Evolutionary conservation across 2,113 vertebrate genomes (phyloP).

Genomic region (Caranx ignobilis): DNA sequence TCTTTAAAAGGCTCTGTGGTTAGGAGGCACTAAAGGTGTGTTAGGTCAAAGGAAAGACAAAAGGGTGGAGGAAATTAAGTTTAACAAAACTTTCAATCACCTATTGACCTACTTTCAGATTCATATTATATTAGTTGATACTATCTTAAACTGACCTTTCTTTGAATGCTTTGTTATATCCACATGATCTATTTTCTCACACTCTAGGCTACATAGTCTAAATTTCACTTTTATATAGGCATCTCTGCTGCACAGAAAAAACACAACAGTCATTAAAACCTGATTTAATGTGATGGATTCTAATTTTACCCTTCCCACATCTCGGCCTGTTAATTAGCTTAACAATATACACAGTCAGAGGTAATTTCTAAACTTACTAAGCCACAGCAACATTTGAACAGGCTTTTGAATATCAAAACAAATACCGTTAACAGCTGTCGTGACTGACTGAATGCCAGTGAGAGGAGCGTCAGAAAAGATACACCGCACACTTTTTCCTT

Average conservation of each 20-base stretch:
- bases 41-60: constrained; percentile 20
- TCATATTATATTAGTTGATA: not conserved
- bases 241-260: not conserved
- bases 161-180: not conserved
- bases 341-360: constrained; percentile 17
- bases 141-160: constrained; percentile 16
- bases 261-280: constrained; percentile 13
- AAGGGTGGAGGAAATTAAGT: not conserved
- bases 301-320: constrained; percentile 26
- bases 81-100: constrained; percentile 21
- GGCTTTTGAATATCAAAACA: constrained; percentile 35
- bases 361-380: constrained; percentile 38
- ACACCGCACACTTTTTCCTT: not conserved
- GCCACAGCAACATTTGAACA: constrained; percentile 26
- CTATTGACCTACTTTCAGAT: constrained; percentile 7
- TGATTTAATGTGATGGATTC: constrained; percentile 16
- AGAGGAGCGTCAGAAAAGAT: constrained; percentile 3
- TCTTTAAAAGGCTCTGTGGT: constrained; percentile 31
- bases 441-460: not conserved
- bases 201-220: not conserved
- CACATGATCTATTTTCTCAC: not conserved
- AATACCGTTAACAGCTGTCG: constrained; percentile 36
- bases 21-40: constrained; percentile 17
- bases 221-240: constrained; percentile 5
- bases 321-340: constrained; percentile 38